Percentiles rank a stretch among this genome's conserved stretches.
These are phyloP conservation scores for Polypterus senegalus DNA, from an alignment of 2,113 vertebrate species.

Conservation along the genomic window DNA sequence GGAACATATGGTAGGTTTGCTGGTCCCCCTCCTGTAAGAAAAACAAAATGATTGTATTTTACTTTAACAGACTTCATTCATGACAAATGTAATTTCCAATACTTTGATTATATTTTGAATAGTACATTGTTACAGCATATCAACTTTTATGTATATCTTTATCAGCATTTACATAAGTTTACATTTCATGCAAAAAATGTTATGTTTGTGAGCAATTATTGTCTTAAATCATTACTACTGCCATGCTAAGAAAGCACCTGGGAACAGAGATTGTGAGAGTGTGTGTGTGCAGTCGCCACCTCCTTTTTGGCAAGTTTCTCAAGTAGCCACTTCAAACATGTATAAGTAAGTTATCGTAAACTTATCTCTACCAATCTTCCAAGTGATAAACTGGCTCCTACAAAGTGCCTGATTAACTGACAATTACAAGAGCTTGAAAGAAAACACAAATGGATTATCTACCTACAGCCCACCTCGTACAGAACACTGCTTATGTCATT, in stretches of 20 bases:
- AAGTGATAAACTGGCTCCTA: conserved; percentile 67
- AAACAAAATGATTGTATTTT: conserved; percentile 2
- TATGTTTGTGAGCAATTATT: no score
- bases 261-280: no score
- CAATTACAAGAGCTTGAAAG: conserved; percentile 60
- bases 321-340: conserved; percentile 76
- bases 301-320: conserved; percentile 10
- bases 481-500: conserved; percentile 46
- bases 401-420: conserved; percentile 56
- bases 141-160: no score
- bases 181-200: no score
- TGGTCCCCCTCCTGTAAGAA: conserved; percentile 54
- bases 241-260: no score
- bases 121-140: no score
- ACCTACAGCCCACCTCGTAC: conserved; percentile 44
- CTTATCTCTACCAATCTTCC: conserved; percentile 70
- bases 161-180: no score
- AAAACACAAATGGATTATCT: conserved; percentile 58
- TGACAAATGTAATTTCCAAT: no score
- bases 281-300: no score
- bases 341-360: conserved; percentile 53
- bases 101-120: no score
- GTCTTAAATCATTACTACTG: no score
- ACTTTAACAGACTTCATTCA: no score
- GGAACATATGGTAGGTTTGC: conserved; percentile 86